Conservation (phyloP, 2,888 invertebrate species). For the Hypomecis atomaria region DNA sequence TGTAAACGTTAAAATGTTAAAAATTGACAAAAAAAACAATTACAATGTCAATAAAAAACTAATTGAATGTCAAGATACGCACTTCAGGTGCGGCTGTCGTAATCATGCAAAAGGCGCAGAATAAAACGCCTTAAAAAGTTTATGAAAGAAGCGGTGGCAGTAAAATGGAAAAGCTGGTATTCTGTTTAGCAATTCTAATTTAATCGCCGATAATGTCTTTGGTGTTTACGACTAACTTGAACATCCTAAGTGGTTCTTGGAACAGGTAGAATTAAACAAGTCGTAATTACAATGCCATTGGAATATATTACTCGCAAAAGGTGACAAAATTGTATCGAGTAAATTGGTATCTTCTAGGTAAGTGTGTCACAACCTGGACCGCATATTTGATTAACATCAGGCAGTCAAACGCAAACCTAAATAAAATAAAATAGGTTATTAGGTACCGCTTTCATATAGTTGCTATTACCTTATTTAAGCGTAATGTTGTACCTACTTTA, state of each 20-base stretch:
- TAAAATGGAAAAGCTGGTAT: slow-evolving; percentile 29
- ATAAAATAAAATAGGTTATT: no score
- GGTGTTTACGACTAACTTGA: slow-evolving; percentile 36
- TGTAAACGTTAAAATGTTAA: no score
- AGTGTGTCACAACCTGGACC: no score
- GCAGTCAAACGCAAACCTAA: no score
- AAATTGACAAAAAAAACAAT: no score
- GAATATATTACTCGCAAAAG: background rate
- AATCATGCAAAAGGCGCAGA: slow-evolving; percentile 12
- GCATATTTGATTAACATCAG: no score
- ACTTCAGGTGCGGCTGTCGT: slow-evolving; percentile 2
- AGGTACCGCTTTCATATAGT: no score
- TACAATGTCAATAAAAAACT: no score
- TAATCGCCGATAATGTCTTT: slow-evolving; percentile 49
- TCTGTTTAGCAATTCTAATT: slow-evolving; percentile 50
- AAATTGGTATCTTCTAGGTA: no score
- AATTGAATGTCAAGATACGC: background rate
- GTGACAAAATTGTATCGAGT: background rate
- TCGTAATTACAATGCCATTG: background rate
- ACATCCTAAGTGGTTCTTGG: slow-evolving; percentile 31
- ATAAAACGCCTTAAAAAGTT: slow-evolving; percentile 22
- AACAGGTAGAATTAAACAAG: slow-evolving; percentile 32
- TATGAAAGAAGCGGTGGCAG: slow-evolving; percentile 30
- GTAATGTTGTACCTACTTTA: no score
- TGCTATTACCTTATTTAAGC: no score